These are phyloP conservation scores for Loris lydekkerianus DNA, from an alignment of 2,797 vertebrate genomes.

Conservation along the genomic window DNA sequence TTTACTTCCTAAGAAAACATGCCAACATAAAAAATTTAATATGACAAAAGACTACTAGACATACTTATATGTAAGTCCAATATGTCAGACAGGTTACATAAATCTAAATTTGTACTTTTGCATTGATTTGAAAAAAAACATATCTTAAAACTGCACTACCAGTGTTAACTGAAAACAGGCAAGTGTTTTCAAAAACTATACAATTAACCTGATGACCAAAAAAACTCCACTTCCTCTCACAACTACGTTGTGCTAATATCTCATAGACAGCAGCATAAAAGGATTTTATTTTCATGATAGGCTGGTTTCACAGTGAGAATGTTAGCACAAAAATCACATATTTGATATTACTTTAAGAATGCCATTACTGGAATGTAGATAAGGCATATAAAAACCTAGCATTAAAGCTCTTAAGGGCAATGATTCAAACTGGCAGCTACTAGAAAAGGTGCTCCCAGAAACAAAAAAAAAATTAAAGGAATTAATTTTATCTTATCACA, in stretches of 20 bases:
- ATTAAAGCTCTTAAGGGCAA: slow-evolving; percentile 76
- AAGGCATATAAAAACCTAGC: slow-evolving; percentile 73
- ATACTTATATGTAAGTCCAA: slow-evolving; percentile 22
- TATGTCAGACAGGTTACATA: slow-evolving; percentile 20
- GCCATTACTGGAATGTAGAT: slow-evolving; percentile 63
- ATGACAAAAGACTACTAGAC: slow-evolving; percentile 6
- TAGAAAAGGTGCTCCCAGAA: slow-evolving; percentile 53
- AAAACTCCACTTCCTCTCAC: slow-evolving; percentile 42
- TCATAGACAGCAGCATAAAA: slow-evolving; percentile 59
- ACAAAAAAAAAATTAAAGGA: slow-evolving; percentile 41
- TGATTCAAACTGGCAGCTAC: slow-evolving; percentile 42
- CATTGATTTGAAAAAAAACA: slow-evolving; percentile 61
- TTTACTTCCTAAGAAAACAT: slow-evolving; percentile 59
- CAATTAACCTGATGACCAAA: slow-evolving; percentile 57
- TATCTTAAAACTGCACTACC: slow-evolving; percentile 24
- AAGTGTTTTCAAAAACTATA: background rate
- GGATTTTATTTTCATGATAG: slow-evolving; percentile 54
- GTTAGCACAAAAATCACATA: slow-evolving; percentile 13
- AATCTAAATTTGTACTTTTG: slow-evolving; percentile 47
- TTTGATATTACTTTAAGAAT: slow-evolving; percentile 58
- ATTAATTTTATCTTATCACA: slow-evolving; percentile 2
- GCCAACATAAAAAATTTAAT: slow-evolving; percentile 30
- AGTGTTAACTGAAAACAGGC: slow-evolving; percentile 52
- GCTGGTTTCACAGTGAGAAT: slow-evolving; percentile 72
- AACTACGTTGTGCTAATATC: slow-evolving; percentile 59